Conservation (phyloP, 1,140 invertebrate genomes). For the Cydia pomonella region DNA sequence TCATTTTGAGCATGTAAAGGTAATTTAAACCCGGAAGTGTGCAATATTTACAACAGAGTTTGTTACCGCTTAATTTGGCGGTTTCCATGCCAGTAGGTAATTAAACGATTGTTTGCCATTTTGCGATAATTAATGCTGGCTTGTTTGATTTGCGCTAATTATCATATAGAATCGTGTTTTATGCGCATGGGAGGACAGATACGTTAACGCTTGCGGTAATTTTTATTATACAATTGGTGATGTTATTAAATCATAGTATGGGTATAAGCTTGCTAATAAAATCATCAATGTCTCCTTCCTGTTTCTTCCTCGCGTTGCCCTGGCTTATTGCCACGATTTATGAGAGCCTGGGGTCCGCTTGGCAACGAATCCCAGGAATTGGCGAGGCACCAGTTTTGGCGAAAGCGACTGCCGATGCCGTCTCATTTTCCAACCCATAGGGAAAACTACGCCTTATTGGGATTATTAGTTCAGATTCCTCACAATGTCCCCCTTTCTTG, state of each 20-base stretch:
- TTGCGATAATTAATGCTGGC: constrained; percentile 33
- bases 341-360: too few species aligned
- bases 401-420: too few species aligned
- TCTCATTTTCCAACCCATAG: too few species aligned
- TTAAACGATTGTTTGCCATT: constrained; percentile 36
- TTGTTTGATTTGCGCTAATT: constrained; percentile 35
- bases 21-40: constrained; percentile 23
- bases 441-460: too few species aligned
- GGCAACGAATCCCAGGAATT: too few species aligned
- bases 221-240: background rate
- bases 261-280: too few species aligned
- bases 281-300: too few species aligned
- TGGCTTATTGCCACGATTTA: too few species aligned
- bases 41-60: constrained; percentile 33
- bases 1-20: constrained; percentile 31
- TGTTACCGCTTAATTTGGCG: constrained; percentile 33
- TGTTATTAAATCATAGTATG: background rate
- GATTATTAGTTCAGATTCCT: too few species aligned
- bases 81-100: constrained; percentile 34
- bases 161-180: constrained; percentile 16
- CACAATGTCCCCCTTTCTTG: too few species aligned
- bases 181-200: constrained; percentile 6
- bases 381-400: too few species aligned
- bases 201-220: background rate
- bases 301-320: too few species aligned